Base-by-base conservation (phyloP, 1,140 invertebrate species). In the Diorhabda elongata region DNA sequence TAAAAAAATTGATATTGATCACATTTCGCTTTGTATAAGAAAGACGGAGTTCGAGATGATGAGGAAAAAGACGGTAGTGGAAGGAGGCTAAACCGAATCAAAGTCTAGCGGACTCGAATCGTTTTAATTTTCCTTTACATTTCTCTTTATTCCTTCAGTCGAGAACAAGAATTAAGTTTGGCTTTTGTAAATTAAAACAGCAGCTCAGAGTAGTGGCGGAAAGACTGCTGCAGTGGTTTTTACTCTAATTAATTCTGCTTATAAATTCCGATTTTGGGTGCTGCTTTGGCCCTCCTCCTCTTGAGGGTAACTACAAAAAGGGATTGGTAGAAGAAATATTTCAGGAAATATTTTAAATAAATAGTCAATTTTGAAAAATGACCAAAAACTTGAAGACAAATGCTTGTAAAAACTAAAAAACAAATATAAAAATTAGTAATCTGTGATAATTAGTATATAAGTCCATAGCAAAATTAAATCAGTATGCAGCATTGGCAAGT, bases 101-200 rank as follows among this genome's bases (percentile, higher is more conserved):
- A 80, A 80, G 75, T 58, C 77, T 72, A 69, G 71, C 71, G 71
- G 77, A 79, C 72, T 80, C 81, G 79, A 82, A 82, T 81, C 80
- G 80, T 81, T 82, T 81, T 82, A 82, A 82, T 82, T 82, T 81
- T 81, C 80, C 80, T 78, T 79, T 80, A 80, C 81, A 81, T 82
- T 82, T 82, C 81, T 81, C 81, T 82, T 81, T 79, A 82, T 81
- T 81, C 80, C 80, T 80, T 80, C 78, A 80, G 76, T 78, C 77
- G 47, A 76, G 78, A 81, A 81, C 80, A 81, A 81, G 81, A 82
- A 82, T 82, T 82, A 82, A 82, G 80, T 82, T 82, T 82, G 81
- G 81, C 81, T 82, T 82, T 82, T 82, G 81, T 82, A 82, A 82
- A 82, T 82, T 82, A 82, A 82, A 82, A 82, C 80, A 80, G 80